Evolutionary conservation across 37 sponge, comb jelly and placozoan genomes (phyloP).

Genomic region (Halichondria panicea): DNA sequence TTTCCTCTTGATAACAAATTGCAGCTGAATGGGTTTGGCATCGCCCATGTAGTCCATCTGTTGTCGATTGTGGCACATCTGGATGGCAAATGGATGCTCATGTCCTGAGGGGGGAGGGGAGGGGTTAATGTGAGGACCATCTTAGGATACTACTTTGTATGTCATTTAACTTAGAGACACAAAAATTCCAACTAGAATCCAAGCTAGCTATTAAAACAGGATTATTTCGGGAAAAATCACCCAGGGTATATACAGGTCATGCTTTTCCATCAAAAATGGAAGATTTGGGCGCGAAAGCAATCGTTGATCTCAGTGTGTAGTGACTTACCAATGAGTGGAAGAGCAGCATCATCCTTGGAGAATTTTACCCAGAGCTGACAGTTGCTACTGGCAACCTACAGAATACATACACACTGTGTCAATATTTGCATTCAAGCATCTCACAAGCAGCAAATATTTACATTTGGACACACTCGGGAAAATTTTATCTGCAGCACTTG

Average conservation of each 20-base stretch:
- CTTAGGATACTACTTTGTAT: no score
- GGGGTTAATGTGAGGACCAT: no score
- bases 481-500: no score
- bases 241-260: no score
- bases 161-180: no score
- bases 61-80: constrained; percentile 58
- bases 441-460: background rate
- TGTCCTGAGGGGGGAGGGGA: constrained; percentile 54
- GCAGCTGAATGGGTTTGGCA: constrained; percentile 39
- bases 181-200: no score
- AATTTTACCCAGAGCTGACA: constrained; percentile 69
- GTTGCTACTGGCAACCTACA: constrained; percentile 31
- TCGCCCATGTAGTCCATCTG: constrained; percentile 45
- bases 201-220: no score
- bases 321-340: constrained; percentile 35
- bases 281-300: no score
- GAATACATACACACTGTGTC: background rate
- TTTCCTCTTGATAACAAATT: constrained; percentile 68
- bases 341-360: constrained; percentile 46
- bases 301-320: no score
- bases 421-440: background rate
- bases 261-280: no score
- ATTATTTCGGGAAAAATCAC: no score
- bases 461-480: no score
- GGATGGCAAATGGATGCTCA: constrained; percentile 70